A percentile compares a stretch with the other conserved stretches of the same genome.
Conservation (phyloP, 2,797 vertebrate species). For the Eupleurogrammus muticus region DNA sequence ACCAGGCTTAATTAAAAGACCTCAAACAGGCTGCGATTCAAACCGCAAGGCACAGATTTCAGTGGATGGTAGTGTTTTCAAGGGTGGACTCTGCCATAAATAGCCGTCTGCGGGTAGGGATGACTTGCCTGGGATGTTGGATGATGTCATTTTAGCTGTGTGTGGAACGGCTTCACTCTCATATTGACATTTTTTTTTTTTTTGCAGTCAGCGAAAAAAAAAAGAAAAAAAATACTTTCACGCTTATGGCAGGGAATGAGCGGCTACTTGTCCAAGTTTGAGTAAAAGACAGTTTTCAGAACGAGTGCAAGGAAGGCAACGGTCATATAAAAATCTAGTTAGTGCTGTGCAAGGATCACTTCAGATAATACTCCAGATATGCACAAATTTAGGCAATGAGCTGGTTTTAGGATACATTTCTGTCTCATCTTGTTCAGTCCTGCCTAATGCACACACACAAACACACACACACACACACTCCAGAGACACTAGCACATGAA, state of each 20-base stretch:
- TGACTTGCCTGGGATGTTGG: slow-evolving; percentile 41
- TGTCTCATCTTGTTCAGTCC: slow-evolving; percentile 57
- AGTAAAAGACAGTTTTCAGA: slow-evolving; percentile 29
- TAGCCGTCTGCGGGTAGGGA: slow-evolving; percentile 56
- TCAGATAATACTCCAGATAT: slow-evolving; percentile 5
- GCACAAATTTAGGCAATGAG: slow-evolving; percentile 6
- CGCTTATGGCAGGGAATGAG: slow-evolving; percentile 33
- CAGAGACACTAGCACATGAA: neutral
- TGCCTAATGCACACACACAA: slow-evolving; percentile 30
- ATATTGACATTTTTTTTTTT: slow-evolving; percentile 3
- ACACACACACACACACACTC: slow-evolving; percentile 11
- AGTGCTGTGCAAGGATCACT: neutral
- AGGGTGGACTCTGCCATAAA: slow-evolving; percentile 55
- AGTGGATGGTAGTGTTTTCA: slow-evolving; percentile 44
- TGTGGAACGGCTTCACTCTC: slow-evolving; percentile 44
- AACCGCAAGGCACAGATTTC: slow-evolving; percentile 53
- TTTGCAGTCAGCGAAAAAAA: slow-evolving; percentile 13
- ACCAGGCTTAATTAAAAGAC: slow-evolving; percentile 52
- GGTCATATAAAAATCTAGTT: slow-evolving; percentile 11
- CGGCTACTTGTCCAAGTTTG: slow-evolving; percentile 35
- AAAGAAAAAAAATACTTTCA: slow-evolving; percentile 52
- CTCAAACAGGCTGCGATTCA: slow-evolving; percentile 43
- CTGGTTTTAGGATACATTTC: slow-evolving; percentile 21
- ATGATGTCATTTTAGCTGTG: slow-evolving; percentile 56
- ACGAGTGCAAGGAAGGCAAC: neutral